Conservation (phyloP, 1,140 invertebrate genomes). For the Drosophila pruinosa region DNA sequence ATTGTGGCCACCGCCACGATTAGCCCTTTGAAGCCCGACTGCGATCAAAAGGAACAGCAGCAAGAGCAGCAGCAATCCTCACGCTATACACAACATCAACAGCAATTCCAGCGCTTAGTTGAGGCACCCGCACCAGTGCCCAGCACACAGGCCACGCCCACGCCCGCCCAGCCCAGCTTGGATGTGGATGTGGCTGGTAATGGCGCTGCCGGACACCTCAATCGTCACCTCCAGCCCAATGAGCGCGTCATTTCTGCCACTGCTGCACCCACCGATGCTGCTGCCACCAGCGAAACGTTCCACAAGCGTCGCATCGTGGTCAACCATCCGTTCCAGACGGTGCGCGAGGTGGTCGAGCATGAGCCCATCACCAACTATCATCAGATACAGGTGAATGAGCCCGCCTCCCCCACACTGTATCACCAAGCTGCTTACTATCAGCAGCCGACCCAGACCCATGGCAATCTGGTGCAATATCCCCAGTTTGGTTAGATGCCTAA, state of each 20-base stretch:
- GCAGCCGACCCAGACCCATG: constrained; percentile 61
- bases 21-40: constrained; percentile 56
- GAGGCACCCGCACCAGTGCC: constrained; percentile 83
- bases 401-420: constrained; percentile 67
- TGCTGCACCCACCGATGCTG: constrained; percentile 83
- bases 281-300: constrained; percentile 84
- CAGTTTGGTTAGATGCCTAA: constrained; percentile 27
- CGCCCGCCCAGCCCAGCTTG: constrained; percentile 27
- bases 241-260: constrained; percentile 85
- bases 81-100: constrained; percentile 13
- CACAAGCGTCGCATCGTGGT: constrained; percentile 86
- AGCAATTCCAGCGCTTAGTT: constrained; percentile 61
- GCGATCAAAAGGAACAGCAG: constrained; percentile 35
- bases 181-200: constrained; percentile 67
- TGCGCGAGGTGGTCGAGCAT: constrained; percentile 85
- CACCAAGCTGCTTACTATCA: constrained; percentile 75
- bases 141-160: constrained; percentile 83
- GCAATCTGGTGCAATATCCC: constrained; percentile 65
- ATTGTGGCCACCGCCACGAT: constrained; percentile 59
- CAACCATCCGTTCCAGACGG: constrained; percentile 86
- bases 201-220: constrained; percentile 58
- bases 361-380: constrained; percentile 85
- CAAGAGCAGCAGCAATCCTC: not conserved
- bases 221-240: constrained; percentile 77
- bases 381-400: constrained; percentile 83